Evolutionary conservation across 2,113 vertebrate species (phyloP), one percentile per base, ranked within the genome.

Genomic region (Nesoenas mayeri): DNA sequence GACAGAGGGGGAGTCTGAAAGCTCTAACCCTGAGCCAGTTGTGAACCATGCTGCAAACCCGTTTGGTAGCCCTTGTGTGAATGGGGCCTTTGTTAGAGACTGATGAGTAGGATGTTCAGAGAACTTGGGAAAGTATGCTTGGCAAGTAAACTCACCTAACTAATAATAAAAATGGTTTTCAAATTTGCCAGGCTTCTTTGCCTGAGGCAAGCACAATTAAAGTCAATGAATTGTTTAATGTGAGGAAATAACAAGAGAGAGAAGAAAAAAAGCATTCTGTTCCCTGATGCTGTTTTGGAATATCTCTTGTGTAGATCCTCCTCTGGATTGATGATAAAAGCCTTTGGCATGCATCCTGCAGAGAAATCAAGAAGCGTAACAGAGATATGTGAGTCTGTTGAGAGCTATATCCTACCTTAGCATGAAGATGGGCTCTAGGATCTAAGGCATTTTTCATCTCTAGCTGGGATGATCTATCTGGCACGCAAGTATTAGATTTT

Each of bases 221-320:
- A 96, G 90, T 87, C 85, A 96, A 97, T 91, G 65, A 96, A 94
- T 96, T 96, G 69, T 94, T 96, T 96, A 96, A 96, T 91, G 61
- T 81, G 92, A 96, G 88, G 91, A 96, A 96, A 93, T 83, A 94
- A 91, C 24, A 94, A 89, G 60, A 90, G 65, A 81, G 50, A 54
- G 40, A 72, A 85, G 15, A 15, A 71, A 91, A 91, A 94, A 91
- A 74, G 51, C 60, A 61, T 50, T 54, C 36, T 69, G 53, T 93
- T 96, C 77, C n/a, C 34, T 78, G 32, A 31, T 91, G 79, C 51
- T 81, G 44, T 86, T 94, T 94, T 92, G 72, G 79, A 92, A 92
- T 92, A 90, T 91, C 61, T 94, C 61, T 57, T 72, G 9, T 93
- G 73, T 51, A 57, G 83, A 77, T 93, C 40, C 40, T 96, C 40